These are phyloP conservation scores for Gryllus longicercus DNA, from an alignment of 2,888 invertebrate genomes.

Conservation along the genomic window DNA sequence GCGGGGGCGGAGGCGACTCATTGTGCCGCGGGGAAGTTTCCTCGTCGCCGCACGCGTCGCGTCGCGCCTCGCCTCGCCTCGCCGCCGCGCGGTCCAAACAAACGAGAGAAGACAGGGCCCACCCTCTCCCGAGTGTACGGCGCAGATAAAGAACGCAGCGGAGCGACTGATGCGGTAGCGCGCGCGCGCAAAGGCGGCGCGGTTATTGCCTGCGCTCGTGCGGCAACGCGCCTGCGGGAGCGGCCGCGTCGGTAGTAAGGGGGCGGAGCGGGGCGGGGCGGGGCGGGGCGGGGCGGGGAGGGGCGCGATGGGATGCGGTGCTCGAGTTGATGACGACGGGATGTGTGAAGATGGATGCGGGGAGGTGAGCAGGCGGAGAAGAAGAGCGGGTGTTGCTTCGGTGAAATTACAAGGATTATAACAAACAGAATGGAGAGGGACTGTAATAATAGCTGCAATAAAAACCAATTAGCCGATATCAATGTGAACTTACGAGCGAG, in stretches of 20 bases:
- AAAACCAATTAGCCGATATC: too few relatives aligned
- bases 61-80: background rate
- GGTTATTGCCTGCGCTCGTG: slow-evolving; percentile 17
- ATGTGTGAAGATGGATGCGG: background rate
- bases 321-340: background rate
- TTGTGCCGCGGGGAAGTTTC: background rate
- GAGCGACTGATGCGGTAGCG: background rate
- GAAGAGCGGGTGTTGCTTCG: too few relatives aligned
- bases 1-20: background rate
- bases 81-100: background rate
- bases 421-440: too few relatives aligned
- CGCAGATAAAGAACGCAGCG: slow-evolving; percentile 17
- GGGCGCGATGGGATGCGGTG: background rate
- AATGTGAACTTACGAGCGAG: too few relatives aligned
- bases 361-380: background rate
- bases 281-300: background rate
- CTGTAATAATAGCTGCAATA: too few relatives aligned
- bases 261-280: background rate
- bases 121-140: slow-evolving; percentile 17
- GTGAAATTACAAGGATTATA: too few relatives aligned
- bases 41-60: background rate
- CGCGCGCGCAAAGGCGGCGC: background rate
- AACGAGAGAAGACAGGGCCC: background rate
- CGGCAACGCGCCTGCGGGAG: background rate
- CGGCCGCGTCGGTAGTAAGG: background rate